These are phyloP conservation scores for Mythimna lalbum DNA, from an alignment of 2,888 invertebrate species.

Conservation along the genomic window DNA sequence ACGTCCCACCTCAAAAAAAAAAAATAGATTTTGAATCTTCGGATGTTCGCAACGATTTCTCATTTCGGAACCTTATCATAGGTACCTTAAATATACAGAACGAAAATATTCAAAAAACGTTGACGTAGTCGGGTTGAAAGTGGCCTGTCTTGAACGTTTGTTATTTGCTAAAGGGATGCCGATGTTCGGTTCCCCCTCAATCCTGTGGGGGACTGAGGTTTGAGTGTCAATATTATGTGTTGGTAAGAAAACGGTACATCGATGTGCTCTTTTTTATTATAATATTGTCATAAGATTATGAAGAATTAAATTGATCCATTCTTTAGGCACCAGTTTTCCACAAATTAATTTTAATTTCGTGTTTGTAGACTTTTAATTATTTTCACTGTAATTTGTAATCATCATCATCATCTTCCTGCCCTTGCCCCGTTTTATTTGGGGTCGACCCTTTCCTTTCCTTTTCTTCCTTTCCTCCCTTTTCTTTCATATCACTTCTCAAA, in stretches of 20 bases:
- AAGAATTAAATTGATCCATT: not conserved
- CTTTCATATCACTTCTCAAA: too few relatives aligned
- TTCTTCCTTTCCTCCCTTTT: too few relatives aligned
- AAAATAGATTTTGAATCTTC: too few relatives aligned
- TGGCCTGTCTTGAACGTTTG: slow-evolving; percentile 26
- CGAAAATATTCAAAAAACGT: slow-evolving; percentile 13
- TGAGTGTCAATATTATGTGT: slow-evolving; percentile 21
- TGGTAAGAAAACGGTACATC: not conserved
- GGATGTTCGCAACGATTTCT: too few relatives aligned
- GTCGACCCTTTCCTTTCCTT: too few relatives aligned
- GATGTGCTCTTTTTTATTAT: not conserved
- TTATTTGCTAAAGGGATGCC: slow-evolving; percentile 35
- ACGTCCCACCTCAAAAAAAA: too few relatives aligned
- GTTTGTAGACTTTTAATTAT: too few relatives aligned
- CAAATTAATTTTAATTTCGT: too few relatives aligned
- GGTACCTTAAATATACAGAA: not conserved
- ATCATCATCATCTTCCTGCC: too few relatives aligned
- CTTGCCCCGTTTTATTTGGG: too few relatives aligned
- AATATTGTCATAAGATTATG: not conserved
- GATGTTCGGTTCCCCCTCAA: slow-evolving; percentile 13
- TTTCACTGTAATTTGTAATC: too few relatives aligned
- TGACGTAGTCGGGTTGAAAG: slow-evolving; percentile 23
- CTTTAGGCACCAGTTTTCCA: too few relatives aligned
- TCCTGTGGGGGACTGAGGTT: slow-evolving; percentile 11
- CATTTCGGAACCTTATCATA: not conserved